Conservation (phyloP, 2,113 vertebrate genomes). For the Brienomyrus brachyistius region DNA sequence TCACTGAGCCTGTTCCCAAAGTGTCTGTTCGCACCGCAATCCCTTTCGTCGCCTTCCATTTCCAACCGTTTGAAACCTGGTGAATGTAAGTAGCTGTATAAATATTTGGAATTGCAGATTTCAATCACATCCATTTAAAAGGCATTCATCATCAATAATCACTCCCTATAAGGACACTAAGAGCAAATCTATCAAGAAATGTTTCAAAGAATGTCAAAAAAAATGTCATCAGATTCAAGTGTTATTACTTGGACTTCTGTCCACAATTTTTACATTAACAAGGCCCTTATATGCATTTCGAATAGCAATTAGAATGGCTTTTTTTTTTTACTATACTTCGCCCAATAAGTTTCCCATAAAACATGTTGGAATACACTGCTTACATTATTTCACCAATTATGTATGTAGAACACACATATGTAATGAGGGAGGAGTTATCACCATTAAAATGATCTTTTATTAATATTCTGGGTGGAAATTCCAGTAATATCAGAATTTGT, state of each 20-base stretch:
- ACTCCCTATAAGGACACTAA: not conserved
- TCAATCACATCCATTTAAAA: not conserved
- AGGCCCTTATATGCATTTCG: not conserved
- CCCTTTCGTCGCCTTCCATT: conserved; percentile 7
- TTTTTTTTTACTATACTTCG: not conserved
- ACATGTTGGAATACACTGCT: not conserved
- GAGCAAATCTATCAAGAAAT: not conserved
- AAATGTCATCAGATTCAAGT: not conserved
- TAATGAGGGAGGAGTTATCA: not conserved
- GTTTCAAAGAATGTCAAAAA: not conserved
- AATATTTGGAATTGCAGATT: not conserved
- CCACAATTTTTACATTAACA: not conserved
- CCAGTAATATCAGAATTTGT: not conserved
- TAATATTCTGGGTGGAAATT: not conserved
- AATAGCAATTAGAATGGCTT: no score
- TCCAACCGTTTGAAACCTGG: conserved; percentile 5
- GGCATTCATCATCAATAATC: not conserved
- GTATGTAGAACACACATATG: not conserved
- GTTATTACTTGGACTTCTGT: not conserved
- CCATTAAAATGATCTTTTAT: not conserved
- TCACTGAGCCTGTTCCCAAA: conserved; percentile 25
- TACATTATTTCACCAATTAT: not conserved
- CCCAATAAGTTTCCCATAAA: not conserved
- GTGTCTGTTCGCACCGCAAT: not conserved
- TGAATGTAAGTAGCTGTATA: not conserved